A percentile compares a stretch with the other conserved stretches of the same genome.
Conservation (phyloP, 1,140 invertebrate genomes). For the Octopus sinensis region DNA sequence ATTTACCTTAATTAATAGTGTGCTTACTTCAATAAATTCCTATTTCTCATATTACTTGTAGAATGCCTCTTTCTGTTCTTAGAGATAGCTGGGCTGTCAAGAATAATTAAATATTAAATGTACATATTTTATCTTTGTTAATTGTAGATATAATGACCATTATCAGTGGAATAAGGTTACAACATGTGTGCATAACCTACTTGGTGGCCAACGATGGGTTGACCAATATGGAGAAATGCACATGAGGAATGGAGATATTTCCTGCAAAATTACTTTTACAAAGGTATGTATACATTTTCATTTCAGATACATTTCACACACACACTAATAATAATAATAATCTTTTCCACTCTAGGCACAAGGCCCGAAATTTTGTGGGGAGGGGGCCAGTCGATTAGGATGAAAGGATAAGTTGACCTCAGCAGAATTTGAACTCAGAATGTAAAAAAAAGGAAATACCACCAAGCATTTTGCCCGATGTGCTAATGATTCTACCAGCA, state of each 20-base stretch:
- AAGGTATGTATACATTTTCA: constrained; percentile 62
- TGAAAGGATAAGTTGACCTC: no score
- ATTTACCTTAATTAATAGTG: no score
- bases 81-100: background rate
- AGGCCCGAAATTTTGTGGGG: no score
- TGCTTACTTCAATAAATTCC: no score
- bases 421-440: no score
- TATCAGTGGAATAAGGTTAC: constrained; percentile 86
- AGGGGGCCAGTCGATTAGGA: no score
- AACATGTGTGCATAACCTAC: constrained; percentile 82
- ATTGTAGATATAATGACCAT: constrained; percentile 61
- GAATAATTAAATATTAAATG: constrained; percentile 12
- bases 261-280: constrained; percentile 77
- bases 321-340: no score
- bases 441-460: no score
- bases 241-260: constrained; percentile 66
- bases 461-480: no score
- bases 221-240: constrained; percentile 82
- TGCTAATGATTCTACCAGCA: no score
- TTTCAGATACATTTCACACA: no score
- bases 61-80: background rate
- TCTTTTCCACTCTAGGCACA: no score
- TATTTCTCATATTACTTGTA: background rate
- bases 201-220: constrained; percentile 78
- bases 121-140: constrained; percentile 10